These are phyloP conservation scores for Ormyrus nitidulus DNA, from an alignment of 2,888 invertebrate species.

Conservation along the genomic window DNA sequence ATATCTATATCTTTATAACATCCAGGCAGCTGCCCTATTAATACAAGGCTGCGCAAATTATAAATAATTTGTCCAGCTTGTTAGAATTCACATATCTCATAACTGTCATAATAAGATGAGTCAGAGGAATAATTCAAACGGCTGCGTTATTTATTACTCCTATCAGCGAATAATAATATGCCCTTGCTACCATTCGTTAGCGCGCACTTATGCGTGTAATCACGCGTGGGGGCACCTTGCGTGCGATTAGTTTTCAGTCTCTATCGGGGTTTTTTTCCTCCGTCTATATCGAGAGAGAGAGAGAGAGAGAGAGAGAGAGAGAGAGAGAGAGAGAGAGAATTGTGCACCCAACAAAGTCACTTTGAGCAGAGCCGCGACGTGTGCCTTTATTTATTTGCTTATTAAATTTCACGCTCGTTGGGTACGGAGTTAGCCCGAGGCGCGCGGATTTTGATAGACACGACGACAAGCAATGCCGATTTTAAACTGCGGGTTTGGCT, in stretches of 20 bases:
- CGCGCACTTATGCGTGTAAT: not conserved
- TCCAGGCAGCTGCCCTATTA: too few species aligned
- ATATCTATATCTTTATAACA: too few species aligned
- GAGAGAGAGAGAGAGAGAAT: too few species aligned
- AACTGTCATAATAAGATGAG: too few species aligned
- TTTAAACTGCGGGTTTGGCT: not conserved
- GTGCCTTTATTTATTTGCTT: constrained; percentile 11
- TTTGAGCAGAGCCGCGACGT: not conserved
- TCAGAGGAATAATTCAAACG: too few species aligned
- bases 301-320: too few species aligned
- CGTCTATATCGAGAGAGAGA: too few species aligned
- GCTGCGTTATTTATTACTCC: too few species aligned
- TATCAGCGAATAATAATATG: too few species aligned
- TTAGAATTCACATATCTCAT: too few species aligned
- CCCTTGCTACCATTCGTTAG: not conserved
- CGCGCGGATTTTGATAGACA: not conserved
- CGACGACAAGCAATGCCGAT: not conserved
- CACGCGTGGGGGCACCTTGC: not conserved
- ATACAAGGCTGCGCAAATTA: not conserved
- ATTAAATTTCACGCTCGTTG: constrained; percentile 27
- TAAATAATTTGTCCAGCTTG: not conserved
- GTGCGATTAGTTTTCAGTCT: not conserved
- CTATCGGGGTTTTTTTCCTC: too few species aligned
- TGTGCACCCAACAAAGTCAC: too few species aligned
- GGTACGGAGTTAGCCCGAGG: not conserved